Conservation (phyloP, 1,140 invertebrate species). For the Globodera ellingtonae region DNA sequence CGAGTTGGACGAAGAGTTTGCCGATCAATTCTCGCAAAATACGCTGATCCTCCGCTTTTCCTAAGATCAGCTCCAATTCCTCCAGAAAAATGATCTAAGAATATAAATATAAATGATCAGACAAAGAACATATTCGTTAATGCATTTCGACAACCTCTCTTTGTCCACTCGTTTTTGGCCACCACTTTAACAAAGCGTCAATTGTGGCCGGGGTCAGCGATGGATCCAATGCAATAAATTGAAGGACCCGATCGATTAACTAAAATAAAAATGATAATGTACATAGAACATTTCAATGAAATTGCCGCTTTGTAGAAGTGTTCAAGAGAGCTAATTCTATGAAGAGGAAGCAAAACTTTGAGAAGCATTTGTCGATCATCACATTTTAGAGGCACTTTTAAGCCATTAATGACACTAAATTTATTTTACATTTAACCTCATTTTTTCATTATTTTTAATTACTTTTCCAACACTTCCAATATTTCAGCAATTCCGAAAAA, state of each 20-base stretch:
- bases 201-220: background rate
- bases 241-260: slow-evolving; percentile 6
- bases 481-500: background rate
- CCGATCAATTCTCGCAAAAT: background rate
- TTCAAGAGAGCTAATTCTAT: slow-evolving; percentile 8
- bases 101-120: background rate
- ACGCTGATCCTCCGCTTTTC: background rate
- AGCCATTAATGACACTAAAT: slow-evolving; percentile 19
- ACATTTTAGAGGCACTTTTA: slow-evolving; percentile 16
- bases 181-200: slow-evolving; percentile 10
- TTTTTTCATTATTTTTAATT: background rate
- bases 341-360: slow-evolving; percentile 23
- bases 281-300: background rate
- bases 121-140: background rate
- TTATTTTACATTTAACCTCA: background rate
- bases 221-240: slow-evolving; percentile 14
- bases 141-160: slow-evolving; percentile 12
- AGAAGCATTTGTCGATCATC: slow-evolving; percentile 15
- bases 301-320: slow-evolving; percentile 3
- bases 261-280: slow-evolving; percentile 4
- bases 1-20: slow-evolving; percentile 13
- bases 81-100: slow-evolving; percentile 18
- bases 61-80: slow-evolving; percentile 7
- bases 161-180: slow-evolving; percentile 15
- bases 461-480: slow-evolving; percentile 12